Evolutionary conservation across 2,888 invertebrate species (phyloP), one percentile per base, ranked within the genome.

Genomic region (Sinodicranocentrus sp.): DNA sequence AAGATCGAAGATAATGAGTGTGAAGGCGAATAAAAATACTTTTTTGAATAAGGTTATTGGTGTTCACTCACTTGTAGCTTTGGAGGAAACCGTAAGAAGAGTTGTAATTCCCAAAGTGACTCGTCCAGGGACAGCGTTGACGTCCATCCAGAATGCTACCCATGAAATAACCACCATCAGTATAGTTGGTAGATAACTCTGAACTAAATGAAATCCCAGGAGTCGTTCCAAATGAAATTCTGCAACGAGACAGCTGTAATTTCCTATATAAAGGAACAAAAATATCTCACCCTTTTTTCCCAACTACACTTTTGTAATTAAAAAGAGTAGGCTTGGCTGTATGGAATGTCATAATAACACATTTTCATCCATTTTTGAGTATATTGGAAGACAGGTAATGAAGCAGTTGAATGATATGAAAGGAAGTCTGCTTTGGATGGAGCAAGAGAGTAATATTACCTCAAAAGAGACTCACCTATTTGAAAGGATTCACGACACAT

Each of bases 91-190:
- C 10, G 92, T 91, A 1, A 92, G 89, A 26, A 92, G 90, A 8
- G 92, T 92, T 17, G 92, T 92, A 75, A 92, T 91, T 2, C 92
- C 92, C 10, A 92, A 89, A 2, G 91, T 91, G 26, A 92, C 92
- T 2, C 92, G 88, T 19, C 91, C 92, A 1, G 92, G 92, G 25
- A 92, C 92, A 0, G 92, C 92, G 86, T 92, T 92, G 19, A 92
- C 92, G 87, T 92, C 92, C 90, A 92, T 91, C 92, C 92, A 92
- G 33, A 86, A 84, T 6, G 91, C 91, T 61, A 92, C 92, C 92
- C 92, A 92, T 2, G 92, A 92, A 72, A 93, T 92, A 79, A 92
- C 92, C 28, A 93, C 92, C 84, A 93, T 92, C 61, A 93, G 89
- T 28, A 92, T 92, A 8, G 92, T 92, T 0, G 93, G 93, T 44